Evolutionary conservation across 1,140 invertebrate genomes (phyloP).

Genomic region (Carposina sasakii): DNA sequence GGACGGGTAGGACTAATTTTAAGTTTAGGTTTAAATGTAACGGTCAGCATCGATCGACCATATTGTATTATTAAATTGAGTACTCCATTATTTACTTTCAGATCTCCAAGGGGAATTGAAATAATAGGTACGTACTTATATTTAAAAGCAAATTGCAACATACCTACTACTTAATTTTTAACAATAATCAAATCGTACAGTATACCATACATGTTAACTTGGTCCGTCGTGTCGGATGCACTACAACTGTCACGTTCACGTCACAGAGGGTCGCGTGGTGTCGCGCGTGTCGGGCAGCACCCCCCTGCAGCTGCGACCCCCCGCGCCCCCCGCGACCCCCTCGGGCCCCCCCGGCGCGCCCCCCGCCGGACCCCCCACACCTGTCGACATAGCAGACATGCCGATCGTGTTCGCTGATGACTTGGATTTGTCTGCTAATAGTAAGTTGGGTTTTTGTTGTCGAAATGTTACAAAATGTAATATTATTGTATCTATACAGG

Average conservation of each 20-base stretch:
- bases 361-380: not conserved
- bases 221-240: not conserved
- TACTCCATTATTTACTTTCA: too few species aligned
- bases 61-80: not conserved
- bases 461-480: too few species aligned
- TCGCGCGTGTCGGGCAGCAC: conserved; percentile 38
- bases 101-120: too few species aligned
- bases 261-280: conserved; percentile 38
- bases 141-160: too few species aligned
- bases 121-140: too few species aligned
- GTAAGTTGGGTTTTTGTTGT: too few species aligned
- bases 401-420: conserved; percentile 14
- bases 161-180: not conserved
- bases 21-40: too few species aligned
- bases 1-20: too few species aligned
- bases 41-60: too few species aligned
- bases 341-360: not conserved
- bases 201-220: not conserved
- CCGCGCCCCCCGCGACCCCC: not conserved
- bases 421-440: too few species aligned
- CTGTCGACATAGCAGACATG: conserved; percentile 8
- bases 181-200: not conserved
- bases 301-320: conserved; percentile 30
- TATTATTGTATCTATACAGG: too few species aligned
- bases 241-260: not conserved